phyloP scores from a whole-genome alignment of 2,888 invertebrate species.

The Machimus atricapillus region DNA sequence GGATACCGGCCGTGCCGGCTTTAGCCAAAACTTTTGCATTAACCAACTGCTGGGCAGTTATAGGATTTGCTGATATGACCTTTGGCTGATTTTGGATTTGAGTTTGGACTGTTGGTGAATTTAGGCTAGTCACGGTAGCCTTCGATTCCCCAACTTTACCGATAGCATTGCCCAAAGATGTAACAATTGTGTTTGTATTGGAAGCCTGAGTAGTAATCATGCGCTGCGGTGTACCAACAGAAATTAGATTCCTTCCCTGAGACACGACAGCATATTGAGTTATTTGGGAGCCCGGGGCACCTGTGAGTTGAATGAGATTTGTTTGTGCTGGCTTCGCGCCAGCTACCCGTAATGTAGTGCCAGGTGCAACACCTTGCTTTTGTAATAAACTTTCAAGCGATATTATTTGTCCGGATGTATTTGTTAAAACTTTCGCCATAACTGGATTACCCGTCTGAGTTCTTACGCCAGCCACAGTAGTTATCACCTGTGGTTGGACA shows the following conservation, averaged over 20 bases:
- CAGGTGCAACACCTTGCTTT: slow-evolving; percentile 52
- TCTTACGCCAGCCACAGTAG: slow-evolving; percentile 43
- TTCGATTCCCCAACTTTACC: background rate
- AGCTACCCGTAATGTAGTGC: slow-evolving; percentile 63
- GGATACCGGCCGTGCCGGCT: slow-evolving; percentile 54
- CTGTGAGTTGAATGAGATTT: slow-evolving; percentile 65
- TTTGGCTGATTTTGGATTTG: slow-evolving; percentile 46
- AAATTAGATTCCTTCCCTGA: slow-evolving; percentile 63
- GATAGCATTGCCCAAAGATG: slow-evolving; percentile 49
- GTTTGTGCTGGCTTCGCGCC: slow-evolving; percentile 63
- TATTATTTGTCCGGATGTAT: slow-evolving; percentile 65
- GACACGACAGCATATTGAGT: slow-evolving; percentile 65
- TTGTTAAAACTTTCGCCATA: slow-evolving; percentile 77
- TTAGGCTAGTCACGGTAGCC: background rate
- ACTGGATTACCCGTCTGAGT: slow-evolving; percentile 62
- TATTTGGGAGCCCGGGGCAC: slow-evolving; percentile 55
- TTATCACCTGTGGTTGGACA: slow-evolving; percentile 38
- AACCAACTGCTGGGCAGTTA: slow-evolving; percentile 60
- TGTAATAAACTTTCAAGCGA: slow-evolving; percentile 59
- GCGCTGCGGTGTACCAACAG: slow-evolving; percentile 54
- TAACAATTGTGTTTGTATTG: slow-evolving; percentile 42
- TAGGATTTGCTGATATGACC: slow-evolving; percentile 51
- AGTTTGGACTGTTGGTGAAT: slow-evolving; percentile 5
- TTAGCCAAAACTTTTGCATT: slow-evolving; percentile 64
- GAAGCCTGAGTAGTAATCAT: slow-evolving; percentile 53